Conservation (phyloP, 2,888 invertebrate genomes). For the Horisme vitalbata region DNA sequence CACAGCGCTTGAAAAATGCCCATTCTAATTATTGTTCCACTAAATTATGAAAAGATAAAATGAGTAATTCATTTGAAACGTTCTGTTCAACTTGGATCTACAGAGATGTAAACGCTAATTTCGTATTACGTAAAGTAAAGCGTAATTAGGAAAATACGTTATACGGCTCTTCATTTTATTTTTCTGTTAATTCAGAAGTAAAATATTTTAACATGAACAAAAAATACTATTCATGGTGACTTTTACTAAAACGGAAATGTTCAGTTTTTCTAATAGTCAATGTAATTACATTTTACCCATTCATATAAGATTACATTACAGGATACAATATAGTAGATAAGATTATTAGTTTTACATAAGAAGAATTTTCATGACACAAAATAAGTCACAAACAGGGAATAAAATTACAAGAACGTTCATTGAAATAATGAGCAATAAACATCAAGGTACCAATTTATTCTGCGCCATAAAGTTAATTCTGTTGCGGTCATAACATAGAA, state of each 20-base stretch:
- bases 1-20: slow-evolving; percentile 11
- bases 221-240: no score
- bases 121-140: slow-evolving; percentile 25
- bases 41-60: slow-evolving; percentile 20
- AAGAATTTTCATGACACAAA: slow-evolving; percentile 4
- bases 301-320: no score
- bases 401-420: slow-evolving; percentile 7
- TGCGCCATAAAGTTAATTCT: slow-evolving; percentile 17
- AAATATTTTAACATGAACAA: not conserved
- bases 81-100: slow-evolving; percentile 22
- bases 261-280: no score
- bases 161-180: not conserved
- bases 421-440: slow-evolving; percentile 19
- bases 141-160: slow-evolving; percentile 22
- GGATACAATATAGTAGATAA: no score
- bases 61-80: slow-evolving; percentile 22
- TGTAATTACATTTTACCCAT: no score
- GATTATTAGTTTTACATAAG: no score
- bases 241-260: no score
- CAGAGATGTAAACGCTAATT: slow-evolving; percentile 26
- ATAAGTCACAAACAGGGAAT: slow-evolving; percentile 12
- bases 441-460: slow-evolving; percentile 22
- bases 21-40: slow-evolving; percentile 19
- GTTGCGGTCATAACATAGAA: slow-evolving; percentile 23
- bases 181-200: not conserved